Base-by-base conservation (phyloP, 2,797 vertebrate species). In the Acrocephalus scirpaceus region DNA sequence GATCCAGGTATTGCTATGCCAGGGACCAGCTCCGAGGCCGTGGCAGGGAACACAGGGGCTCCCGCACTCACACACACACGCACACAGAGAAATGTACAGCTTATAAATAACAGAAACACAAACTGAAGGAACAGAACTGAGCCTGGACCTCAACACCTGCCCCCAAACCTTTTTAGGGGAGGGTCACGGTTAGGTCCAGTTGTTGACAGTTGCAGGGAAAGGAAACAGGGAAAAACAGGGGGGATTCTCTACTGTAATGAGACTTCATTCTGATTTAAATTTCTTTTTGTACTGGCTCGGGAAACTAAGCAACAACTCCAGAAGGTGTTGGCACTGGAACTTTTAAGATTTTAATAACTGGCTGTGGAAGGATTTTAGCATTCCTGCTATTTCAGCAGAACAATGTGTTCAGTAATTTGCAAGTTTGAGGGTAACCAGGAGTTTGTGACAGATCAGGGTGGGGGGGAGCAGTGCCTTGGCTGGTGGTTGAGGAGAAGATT, bases 1-100 rank as follows among this genome's bases (percentile, higher is more conserved):
- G 56, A 21, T 50, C 72, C 96, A 17, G 51, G 78, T 94, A 96
- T 96, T 94, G 97, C 97, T 97, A n/a, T 34, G 88, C 83, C 96
- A 88, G 57, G 38, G 10, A 58, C 65, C 89, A 18, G 96, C 50
- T 13, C 92, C 19, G 13, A 32, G 96, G 95, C 86, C 78, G 6
- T 1, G 7, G 8, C 38, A 32, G 73, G 47, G 74, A 42, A 2
- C 15, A 1, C n/a, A 5, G 3, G 47, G 74, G 64, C 88, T 75
- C 47, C 15, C n/a, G 11, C 57, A 15, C 61, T 50, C 66, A 12
- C 69, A 14, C 66, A 44, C 42, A 44, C 64, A 7, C 65, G 4
- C 60, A 16, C 50, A 57, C 32, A 27, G 0, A n/a, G 6, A 58
- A 58, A 51, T 25, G 74, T 80, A 94, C 91, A 93, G 91, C 79